Percentiles rank a stretch among this genome's conserved stretches.
phyloP scores from a whole-genome alignment of 2,888 invertebrate species.

The Stomorhina lunata region DNA sequence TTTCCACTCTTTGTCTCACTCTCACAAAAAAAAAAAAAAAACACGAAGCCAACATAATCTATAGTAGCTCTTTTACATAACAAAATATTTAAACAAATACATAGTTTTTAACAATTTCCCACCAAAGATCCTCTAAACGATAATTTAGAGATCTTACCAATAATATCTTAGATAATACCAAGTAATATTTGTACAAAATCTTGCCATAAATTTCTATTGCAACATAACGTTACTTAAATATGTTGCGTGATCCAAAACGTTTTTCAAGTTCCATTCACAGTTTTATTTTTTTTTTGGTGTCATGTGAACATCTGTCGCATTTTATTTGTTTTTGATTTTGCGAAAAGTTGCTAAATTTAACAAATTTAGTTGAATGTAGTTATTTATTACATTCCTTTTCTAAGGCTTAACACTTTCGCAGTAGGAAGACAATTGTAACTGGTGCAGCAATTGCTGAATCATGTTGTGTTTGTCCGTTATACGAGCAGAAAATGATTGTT shows the following conservation, averaged over 20 bases:
- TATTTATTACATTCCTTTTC: not conserved
- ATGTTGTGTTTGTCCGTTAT: conserved; percentile 17
- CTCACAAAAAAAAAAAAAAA: no score
- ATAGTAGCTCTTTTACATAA: not conserved
- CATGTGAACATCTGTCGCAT: conserved; percentile 46
- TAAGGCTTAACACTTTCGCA: not conserved
- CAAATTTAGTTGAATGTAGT: conserved; percentile 1
- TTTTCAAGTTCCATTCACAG: not conserved
- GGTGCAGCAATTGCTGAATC: conserved; percentile 29
- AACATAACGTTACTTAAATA: conserved; percentile 24
- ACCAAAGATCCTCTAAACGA: conserved; percentile 1
- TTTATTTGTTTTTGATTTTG: not conserved
- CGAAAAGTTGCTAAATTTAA: conserved; percentile 5
- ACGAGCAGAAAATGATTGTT: conserved; percentile 5
- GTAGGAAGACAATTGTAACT: conserved; percentile 29
- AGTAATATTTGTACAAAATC: not conserved
- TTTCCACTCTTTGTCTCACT: no score
- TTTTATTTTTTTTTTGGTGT: not conserved
- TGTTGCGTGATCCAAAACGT: conserved; percentile 45
- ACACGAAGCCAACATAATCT: no score
- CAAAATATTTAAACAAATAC: no score
- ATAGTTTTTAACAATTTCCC: conserved; percentile 15
- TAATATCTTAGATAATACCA: not conserved
- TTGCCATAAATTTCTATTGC: conserved; percentile 8
- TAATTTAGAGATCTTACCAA: conserved; percentile 20